Conservation (phyloP, 2,113 vertebrate genomes). For the Notothenia coriiceps region DNA sequence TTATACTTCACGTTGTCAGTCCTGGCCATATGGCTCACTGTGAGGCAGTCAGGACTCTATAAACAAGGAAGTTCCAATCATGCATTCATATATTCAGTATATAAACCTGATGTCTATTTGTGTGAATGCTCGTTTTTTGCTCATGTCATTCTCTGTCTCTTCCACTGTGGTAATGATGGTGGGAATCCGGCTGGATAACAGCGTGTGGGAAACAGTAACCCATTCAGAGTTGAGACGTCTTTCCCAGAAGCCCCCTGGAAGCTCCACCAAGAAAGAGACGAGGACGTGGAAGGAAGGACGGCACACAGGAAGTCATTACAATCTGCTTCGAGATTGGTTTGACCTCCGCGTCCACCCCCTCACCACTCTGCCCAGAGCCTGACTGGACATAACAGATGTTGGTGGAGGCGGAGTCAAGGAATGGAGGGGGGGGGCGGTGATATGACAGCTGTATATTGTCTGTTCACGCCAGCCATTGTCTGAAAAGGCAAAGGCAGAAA, state of each 20-base stretch:
- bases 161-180: constrained; percentile 49
- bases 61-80: background rate
- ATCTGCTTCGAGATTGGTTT: constrained; percentile 73
- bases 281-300: background rate
- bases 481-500: background rate
- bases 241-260: constrained; percentile 63
- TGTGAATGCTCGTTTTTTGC: background rate
- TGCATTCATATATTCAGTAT: background rate
- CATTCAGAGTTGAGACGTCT: constrained; percentile 58
- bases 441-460: constrained; percentile 76
- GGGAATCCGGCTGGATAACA: constrained; percentile 65
- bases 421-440: background rate
- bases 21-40: constrained; percentile 11
- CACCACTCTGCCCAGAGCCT: constrained; percentile 42
- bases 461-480: constrained; percentile 61
- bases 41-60: background rate
- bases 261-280: constrained; percentile 36
- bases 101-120: background rate
- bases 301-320: constrained; percentile 74
- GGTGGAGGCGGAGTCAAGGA: constrained; percentile 59
- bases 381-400: constrained; percentile 78
- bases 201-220: constrained; percentile 63
- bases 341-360: constrained; percentile 70
- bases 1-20: constrained; percentile 12
- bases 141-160: constrained; percentile 7